These are phyloP conservation scores for Pterostichus niger DNA, from an alignment of 2,888 invertebrate species.

Conservation along the genomic window DNA sequence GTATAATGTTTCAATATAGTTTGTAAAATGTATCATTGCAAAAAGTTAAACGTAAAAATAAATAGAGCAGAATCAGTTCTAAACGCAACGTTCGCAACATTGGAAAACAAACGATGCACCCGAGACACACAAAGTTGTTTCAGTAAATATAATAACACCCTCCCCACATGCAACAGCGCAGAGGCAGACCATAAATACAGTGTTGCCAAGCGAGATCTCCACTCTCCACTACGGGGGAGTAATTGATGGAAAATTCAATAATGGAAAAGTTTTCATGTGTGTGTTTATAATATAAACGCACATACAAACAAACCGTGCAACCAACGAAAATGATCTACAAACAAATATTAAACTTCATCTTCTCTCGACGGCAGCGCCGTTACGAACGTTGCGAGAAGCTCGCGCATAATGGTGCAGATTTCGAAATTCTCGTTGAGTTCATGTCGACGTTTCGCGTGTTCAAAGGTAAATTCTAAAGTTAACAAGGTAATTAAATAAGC, in stretches of 20 bases:
- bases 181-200: background rate
- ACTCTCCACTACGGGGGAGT: background rate
- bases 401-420: conserved; percentile 16
- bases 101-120: conserved; percentile 14
- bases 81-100: background rate
- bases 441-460: conserved; percentile 21
- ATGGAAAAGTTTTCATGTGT: conserved; percentile 55
- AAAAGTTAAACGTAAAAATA: conserved; percentile 26
- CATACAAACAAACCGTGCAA: conserved; percentile 52
- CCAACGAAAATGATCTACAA: conserved; percentile 60
- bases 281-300: conserved; percentile 54
- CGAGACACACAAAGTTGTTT: conserved; percentile 30
- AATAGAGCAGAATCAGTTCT: background rate
- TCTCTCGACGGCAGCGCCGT: conserved; percentile 14
- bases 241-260: conserved; percentile 59
- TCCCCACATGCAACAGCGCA: conserved; percentile 17
- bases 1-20: background rate
- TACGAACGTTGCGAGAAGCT: background rate
- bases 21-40: background rate
- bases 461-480: conserved; percentile 61
- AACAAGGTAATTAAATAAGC: conserved; percentile 64
- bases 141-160: conserved; percentile 47
- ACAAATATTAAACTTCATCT: conserved; percentile 52
- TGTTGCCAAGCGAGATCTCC: background rate
- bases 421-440: conserved; percentile 5